These are phyloP conservation scores for Bubo bubo DNA, from an alignment of 2,113 vertebrate species.

Conservation along the genomic window DNA sequence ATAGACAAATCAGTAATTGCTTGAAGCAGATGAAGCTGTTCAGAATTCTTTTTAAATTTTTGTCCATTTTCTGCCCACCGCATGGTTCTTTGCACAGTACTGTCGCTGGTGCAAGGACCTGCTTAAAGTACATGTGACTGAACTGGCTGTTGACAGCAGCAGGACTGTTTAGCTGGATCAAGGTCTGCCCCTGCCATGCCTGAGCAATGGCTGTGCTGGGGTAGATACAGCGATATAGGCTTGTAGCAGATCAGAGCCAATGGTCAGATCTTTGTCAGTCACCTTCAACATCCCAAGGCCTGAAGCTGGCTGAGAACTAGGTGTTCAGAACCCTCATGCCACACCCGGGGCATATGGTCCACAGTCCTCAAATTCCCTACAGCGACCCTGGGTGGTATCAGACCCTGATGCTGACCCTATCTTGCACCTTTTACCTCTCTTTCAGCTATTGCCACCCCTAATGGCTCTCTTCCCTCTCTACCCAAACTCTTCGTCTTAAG, in stretches of 20 bases:
- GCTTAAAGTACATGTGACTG: neutral
- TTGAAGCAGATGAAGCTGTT: neutral
- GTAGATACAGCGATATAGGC: fast-evolving
- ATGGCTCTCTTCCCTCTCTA: neutral
- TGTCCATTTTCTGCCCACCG: neutral
- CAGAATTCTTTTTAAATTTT: neutral
- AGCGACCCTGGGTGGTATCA: neutral
- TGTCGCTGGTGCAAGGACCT: neutral
- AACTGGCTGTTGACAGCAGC: neutral
- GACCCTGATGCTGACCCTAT: neutral
- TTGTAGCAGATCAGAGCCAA: neutral
- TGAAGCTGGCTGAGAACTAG: neutral
- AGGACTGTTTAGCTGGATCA: neutral
- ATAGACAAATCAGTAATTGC: neutral
- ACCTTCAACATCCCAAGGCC: neutral
- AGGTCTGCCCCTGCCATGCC: neutral
- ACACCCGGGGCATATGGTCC: neutral
- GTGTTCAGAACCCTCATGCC: neutral
- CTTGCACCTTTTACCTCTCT: neutral
- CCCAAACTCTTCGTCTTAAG: neutral
- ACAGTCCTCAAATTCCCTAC: neutral
- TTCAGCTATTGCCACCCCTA: neutral
- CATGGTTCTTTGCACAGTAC: neutral
- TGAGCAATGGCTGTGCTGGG: neutral
- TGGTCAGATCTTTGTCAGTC: neutral